Evolutionary conservation across 2,797 vertebrate species (phyloP), one percentile per base, ranked within the genome.

Genomic region (Sternotherus odoratus): DNA sequence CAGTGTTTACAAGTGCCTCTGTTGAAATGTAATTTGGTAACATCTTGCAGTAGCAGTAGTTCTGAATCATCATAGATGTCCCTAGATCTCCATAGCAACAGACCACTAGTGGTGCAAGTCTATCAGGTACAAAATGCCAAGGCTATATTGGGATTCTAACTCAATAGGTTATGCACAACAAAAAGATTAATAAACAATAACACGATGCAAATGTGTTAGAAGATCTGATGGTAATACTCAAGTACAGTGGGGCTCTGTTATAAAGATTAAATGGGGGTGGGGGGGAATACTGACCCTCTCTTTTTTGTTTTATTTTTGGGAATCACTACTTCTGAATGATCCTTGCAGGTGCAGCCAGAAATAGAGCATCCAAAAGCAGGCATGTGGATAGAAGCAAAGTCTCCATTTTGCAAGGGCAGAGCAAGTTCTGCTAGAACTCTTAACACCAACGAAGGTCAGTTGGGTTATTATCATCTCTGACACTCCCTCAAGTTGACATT

Each of bases 211-310:
- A 69, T 69, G 19, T 6, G 6, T 12, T 3, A 43, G 3, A 13
- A 90, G n/a, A 7, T 16, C 5, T 5, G 1, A 3, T 0, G 1
- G 79, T 48, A 28, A 26, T 19, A 53, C 3, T 12, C 0, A 2
- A 2, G 43, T 1, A 16, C 1, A 0, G 3, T 1, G 19, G 39
- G 39, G 72, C 26, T 75, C 15, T 48, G 26, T 75, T 46, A 75
- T 75, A 48, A 46, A 75, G 72, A 46, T 28, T 28, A 46, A 30
- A 46, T 46, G 9, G 36, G 21, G 5, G 17, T 11, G 12, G 4
- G 43, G 26, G 36, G 7, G 23, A 48, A 48, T 26, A 28, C 43
- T 26, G 8, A 9, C 39, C 5, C n/a, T 23, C n/a, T 66, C 17
- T 69, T 66, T 19, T 56, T 19, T 6, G 12, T 3, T 39, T 0